Conservation (phyloP, 2,888 invertebrate species). For the Sarcophaga subvicina region DNA sequence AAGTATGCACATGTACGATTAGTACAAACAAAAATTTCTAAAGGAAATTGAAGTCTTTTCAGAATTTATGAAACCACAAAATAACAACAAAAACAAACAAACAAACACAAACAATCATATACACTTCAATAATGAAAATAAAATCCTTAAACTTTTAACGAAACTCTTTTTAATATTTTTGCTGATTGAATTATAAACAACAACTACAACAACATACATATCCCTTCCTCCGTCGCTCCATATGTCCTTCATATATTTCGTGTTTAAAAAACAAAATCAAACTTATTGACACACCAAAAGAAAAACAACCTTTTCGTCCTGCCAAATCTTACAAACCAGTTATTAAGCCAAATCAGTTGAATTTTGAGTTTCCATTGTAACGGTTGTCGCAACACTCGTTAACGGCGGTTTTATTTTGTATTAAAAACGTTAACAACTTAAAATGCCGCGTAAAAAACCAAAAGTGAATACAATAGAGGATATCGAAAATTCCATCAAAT, state of each 20-base stretch:
- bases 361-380: constrained; percentile 35
- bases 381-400: constrained; percentile 34
- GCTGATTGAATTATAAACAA: constrained; percentile 55
- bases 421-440: not conserved
- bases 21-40: too few relatives aligned
- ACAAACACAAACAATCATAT: not conserved
- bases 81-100: too few relatives aligned
- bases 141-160: constrained; percentile 20
- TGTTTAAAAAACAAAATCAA: not conserved
- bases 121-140: too few relatives aligned
- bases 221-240: not conserved
- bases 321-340: constrained; percentile 9
- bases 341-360: constrained; percentile 48
- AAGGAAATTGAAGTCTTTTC: too few relatives aligned
- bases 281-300: not conserved
- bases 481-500: constrained; percentile 84
- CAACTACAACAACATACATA: not conserved
- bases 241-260: not conserved
- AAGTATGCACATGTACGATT: too few relatives aligned
- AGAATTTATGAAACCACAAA: too few relatives aligned
- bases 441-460: constrained; percentile 78
- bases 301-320: not conserved
- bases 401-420: not conserved
- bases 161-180: constrained; percentile 29
- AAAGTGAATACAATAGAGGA: constrained; percentile 81